Conservation (phyloP, 2,888 invertebrate genomes). For the Allolobophora icterica region DNA sequence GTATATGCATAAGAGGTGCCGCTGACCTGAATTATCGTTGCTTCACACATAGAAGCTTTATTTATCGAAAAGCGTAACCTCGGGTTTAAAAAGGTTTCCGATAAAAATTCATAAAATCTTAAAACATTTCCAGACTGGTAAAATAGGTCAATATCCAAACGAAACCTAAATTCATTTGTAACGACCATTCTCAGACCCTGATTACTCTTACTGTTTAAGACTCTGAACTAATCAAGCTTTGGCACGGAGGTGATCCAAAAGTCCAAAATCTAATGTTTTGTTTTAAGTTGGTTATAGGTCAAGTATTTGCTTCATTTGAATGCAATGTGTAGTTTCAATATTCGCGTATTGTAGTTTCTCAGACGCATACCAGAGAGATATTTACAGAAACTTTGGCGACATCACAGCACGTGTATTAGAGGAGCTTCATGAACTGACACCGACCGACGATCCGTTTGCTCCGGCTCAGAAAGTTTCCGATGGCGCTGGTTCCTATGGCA, state of each 20-base stretch:
- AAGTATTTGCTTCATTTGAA: background rate
- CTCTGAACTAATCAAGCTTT: background rate
- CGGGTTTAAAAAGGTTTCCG: background rate
- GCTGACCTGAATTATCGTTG: background rate
- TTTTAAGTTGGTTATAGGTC: background rate
- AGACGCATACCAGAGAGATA: background rate
- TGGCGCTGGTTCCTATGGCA: slow-evolving; percentile 78
- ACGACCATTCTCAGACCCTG: background rate
- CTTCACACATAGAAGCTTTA: background rate
- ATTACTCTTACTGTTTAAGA: background rate
- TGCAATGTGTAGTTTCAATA: background rate
- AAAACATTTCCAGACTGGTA: background rate
- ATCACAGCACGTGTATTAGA: background rate
- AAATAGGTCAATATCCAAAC: background rate
- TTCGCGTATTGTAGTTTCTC: background rate
- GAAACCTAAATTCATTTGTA: background rate
- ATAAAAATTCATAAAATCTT: background rate
- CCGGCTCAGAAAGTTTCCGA: slow-evolving; percentile 75
- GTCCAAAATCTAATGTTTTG: background rate
- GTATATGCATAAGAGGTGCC: background rate
- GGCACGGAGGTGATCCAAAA: background rate
- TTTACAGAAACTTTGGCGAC: background rate
- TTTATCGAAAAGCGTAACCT: background rate
- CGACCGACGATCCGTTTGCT: slow-evolving; percentile 67
- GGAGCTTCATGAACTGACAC: background rate